These are phyloP conservation scores for Dascillus cervinus DNA, from an alignment of 2,888 invertebrate species.

Conservation along the genomic window DNA sequence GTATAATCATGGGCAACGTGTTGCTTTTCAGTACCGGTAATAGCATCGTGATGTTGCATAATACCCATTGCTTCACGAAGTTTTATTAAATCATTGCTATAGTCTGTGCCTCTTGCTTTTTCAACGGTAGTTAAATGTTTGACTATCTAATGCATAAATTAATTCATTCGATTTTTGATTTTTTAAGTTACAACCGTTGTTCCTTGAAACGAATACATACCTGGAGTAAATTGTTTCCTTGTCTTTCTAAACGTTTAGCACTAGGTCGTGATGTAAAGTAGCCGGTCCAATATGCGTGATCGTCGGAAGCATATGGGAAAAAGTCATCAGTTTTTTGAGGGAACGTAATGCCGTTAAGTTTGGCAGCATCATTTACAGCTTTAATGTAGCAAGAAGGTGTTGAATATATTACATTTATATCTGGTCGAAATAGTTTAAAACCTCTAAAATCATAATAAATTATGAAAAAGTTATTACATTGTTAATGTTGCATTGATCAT, in stretches of 20 bases:
- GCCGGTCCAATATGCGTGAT: conserved; percentile 17
- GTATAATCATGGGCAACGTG: conserved; percentile 62
- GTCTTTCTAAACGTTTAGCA: conserved; percentile 16
- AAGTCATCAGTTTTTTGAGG: conserved; percentile 50
- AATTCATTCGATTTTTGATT: not conserved
- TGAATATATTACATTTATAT: conserved; percentile 64
- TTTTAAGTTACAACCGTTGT: not conserved
- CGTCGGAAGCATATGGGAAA: no score
- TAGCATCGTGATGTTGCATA: conserved; percentile 83
- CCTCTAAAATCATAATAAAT: conserved; percentile 23
- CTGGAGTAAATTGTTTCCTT: conserved; percentile 19
- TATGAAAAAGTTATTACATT: not conserved
- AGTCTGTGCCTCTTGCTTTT: conserved; percentile 40
- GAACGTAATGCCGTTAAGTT: conserved; percentile 28
- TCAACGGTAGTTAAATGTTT: conserved; percentile 61
- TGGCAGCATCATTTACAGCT: conserved; percentile 48
- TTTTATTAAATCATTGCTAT: conserved; percentile 45
- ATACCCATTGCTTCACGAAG: conserved; percentile 65
- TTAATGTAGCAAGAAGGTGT: conserved; percentile 76
- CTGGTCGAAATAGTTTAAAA: conserved; percentile 2
- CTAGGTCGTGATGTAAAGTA: conserved; percentile 19
- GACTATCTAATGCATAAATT: conserved; percentile 44
- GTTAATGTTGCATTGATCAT: no score
- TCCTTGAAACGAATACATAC: conserved; percentile 5
- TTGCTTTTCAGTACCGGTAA: conserved; percentile 36